phyloP scores from a whole-genome alignment of 2,113 vertebrate species.

The Pseudorectes ferrugineus region DNA sequence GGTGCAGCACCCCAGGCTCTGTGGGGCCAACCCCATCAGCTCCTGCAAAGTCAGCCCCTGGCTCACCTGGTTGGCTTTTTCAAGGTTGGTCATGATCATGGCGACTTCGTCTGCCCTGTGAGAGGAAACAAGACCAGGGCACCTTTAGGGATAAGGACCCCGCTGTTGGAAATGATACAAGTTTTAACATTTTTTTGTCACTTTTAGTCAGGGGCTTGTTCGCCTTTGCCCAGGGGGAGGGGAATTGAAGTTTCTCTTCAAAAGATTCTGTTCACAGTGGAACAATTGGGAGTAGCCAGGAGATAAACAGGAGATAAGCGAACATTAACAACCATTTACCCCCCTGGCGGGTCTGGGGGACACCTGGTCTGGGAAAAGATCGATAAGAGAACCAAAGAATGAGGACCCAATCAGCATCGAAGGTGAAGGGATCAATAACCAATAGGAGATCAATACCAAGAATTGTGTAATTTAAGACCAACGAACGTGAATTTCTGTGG shows the following conservation, averaged over 20 bases:
- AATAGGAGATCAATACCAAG: not conserved
- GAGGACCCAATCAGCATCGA: not conserved
- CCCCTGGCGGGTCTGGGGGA: not conserved
- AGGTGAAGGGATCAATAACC: not conserved
- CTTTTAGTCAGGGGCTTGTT: not conserved
- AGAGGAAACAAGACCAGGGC: constrained; percentile 9
- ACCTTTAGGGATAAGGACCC: not conserved
- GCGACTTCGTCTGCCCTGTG: constrained; percentile 90
- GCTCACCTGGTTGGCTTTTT: constrained; percentile 94
- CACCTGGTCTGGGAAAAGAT: not conserved
- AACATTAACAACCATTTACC: not conserved
- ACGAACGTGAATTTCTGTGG: not conserved
- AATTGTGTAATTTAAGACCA: not conserved
- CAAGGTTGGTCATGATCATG: constrained; percentile 90
- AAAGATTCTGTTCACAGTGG: not conserved
- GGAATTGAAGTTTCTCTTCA: not conserved
- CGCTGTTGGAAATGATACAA: accelerated
- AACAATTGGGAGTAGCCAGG: not conserved
- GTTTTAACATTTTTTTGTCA: not conserved
- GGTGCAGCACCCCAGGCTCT: not conserved
- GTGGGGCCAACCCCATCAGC: not conserved
- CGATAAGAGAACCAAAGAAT: not conserved
- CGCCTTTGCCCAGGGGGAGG: not conserved
- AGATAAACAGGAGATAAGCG: not conserved
- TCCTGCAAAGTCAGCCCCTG: not conserved